Base-by-base conservation (phyloP, 2,113 vertebrate genomes). In the Platichthys flesus region DNA sequence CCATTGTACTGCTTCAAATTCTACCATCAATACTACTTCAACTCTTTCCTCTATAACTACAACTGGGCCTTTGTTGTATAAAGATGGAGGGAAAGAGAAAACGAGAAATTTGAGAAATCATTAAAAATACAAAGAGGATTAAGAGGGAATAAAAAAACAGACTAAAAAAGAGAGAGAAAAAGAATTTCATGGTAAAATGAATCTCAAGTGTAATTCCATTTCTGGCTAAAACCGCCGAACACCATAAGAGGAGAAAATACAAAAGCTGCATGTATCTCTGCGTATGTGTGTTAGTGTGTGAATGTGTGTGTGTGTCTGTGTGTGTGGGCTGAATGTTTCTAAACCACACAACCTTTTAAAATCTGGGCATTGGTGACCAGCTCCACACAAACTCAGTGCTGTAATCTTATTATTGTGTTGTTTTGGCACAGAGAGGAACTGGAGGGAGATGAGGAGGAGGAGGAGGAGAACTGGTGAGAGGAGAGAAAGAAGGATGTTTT, bases 401-500 rank as follows among this genome's bases (percentile, higher is more conserved):
- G 75, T 87, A 87, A 85, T 85, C 72, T 49, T 76, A 82, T 87
- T 82, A 82, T 73, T 70, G 63, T 84, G 67, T 59, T 73, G 76
- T 71, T 77, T 68, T 86, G 85, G 77, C 74, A 78, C 52, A 7
- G 45, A 64, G 73, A 56, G 8, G 28, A 18, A 55, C 18, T 10
- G 7, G 21, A 16, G 9, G 72, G 71, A 60, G 1, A 28, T 18
- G 31, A 62, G 18, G 35, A 63, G 54, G 54, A 56, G 54, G 40
- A 42, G 54, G 58, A 60, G 55, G 42, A 68, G 63, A 60, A 47
- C 35, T 31, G 14, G 26, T 56, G n/a, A 8, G 63, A 55, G 59
- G 56, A 54, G 40, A 67, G 63, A 37, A 26, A 42, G 55, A 62
- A 51, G 13, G 18, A 72, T 59, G 75, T 71, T 70, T 82, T 62